phyloP scores from a whole-genome alignment of 2,113 vertebrate species.

The Gymnorhina tibicen region DNA sequence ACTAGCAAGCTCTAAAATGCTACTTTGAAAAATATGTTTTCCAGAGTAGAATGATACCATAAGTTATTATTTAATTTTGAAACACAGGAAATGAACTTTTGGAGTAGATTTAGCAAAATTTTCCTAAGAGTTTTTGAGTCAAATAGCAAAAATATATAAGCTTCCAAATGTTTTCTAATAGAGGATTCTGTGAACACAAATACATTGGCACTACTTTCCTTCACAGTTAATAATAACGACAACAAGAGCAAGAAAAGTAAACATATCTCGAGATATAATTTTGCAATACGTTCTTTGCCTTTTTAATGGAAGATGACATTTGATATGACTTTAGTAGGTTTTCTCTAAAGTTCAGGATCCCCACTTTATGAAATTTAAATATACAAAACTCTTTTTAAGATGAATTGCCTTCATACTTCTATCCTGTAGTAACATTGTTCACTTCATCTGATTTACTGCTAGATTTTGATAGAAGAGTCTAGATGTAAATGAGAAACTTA shows the following conservation, averaged over 20 bases:
- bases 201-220: not conserved
- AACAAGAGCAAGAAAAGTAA: not conserved
- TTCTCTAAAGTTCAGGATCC: not conserved
- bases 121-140: not conserved
- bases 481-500: not conserved
- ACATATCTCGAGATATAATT: not conserved
- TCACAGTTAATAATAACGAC: not conserved
- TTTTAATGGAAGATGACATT: not conserved
- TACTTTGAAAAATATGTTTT: not conserved
- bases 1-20: not conserved
- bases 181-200: not conserved
- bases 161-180: not conserved
- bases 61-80: not conserved
- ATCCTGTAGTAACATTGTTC: not conserved
- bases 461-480: not conserved
- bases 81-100: not conserved
- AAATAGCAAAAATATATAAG: not conserved
- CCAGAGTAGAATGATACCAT: accelerated
- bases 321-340: not conserved
- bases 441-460: not conserved
- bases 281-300: not conserved
- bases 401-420: not conserved
- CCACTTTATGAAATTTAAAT: not conserved
- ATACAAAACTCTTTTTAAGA: not conserved
- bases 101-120: not conserved